Evolutionary conservation across 1,140 invertebrate species (phyloP).

Genomic region (Formica selysi): DNA sequence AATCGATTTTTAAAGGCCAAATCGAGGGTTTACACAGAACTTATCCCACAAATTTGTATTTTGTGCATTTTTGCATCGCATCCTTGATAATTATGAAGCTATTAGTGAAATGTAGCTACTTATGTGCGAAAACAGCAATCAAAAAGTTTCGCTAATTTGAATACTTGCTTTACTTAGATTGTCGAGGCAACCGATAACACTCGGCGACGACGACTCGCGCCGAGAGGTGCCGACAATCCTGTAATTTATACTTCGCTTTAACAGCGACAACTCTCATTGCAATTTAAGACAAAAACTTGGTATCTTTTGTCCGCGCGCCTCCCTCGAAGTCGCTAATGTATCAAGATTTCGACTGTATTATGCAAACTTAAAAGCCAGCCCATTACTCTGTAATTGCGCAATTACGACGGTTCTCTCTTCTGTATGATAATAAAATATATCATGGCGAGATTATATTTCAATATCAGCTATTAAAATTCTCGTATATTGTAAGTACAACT

Average conservation of each 20-base stretch:
- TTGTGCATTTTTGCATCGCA: too few species aligned
- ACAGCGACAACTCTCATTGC: conserved; percentile 68
- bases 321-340: conserved; percentile 43
- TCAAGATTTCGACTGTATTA: conserved; percentile 61
- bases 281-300: conserved; percentile 68
- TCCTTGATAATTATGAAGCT: not conserved
- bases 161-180: conserved; percentile 50
- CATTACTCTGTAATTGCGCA: conserved; percentile 50
- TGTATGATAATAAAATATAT: conserved; percentile 52
- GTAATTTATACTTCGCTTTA: conserved; percentile 72
- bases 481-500: not conserved
- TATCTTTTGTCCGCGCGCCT: conserved; percentile 56
- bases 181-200: conserved; percentile 48
- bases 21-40: conserved; percentile 8
- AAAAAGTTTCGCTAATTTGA: conserved; percentile 63
- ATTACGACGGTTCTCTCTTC: conserved; percentile 34
- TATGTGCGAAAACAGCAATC: conserved; percentile 51
- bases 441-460: conserved; percentile 47
- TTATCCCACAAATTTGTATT: not conserved
- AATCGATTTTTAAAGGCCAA: conserved; percentile 34
- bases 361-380: conserved; percentile 51
- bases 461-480: conserved; percentile 40
- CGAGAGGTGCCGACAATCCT: conserved; percentile 35
- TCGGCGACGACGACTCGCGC: not conserved
- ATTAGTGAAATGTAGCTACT: not conserved